These are phyloP conservation scores for Patiria miniata DNA, from an alignment of 35 echinoderm and acorn worm genomes.

Conservation along the genomic window DNA sequence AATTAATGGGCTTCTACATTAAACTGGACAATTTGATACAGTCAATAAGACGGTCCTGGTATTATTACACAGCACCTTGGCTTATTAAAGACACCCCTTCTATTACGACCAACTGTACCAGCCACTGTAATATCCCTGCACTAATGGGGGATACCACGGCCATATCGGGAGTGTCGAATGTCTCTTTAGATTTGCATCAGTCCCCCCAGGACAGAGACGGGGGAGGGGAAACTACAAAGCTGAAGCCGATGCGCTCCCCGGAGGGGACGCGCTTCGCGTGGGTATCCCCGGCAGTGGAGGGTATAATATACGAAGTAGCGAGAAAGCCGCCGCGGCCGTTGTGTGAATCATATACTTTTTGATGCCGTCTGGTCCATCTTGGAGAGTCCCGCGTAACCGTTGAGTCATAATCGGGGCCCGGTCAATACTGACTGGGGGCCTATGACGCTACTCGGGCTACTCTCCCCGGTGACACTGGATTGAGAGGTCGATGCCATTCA, in stretches of 20 bases:
- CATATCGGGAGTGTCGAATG: conserved; percentile 8
- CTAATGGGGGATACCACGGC: not conserved
- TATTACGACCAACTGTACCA: not conserved
- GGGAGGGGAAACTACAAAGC: not conserved
- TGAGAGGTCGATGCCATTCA: not conserved
- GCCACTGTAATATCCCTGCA: not conserved
- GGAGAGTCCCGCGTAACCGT: not conserved
- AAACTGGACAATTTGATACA: conserved; percentile 13
- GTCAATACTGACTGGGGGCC: conserved; percentile 22
- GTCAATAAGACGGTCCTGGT: not conserved
- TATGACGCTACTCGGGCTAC: not conserved
- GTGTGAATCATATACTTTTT: not conserved
- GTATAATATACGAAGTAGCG: no score
- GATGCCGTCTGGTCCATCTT: not conserved
- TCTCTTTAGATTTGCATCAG: conserved; percentile 18
- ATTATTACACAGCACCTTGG: not conserved
- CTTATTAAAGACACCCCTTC: not conserved
- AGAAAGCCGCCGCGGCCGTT: no score
- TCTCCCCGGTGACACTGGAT: conserved; percentile 9
- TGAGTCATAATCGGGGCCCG: conserved; percentile 22
- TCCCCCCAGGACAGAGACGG: conserved; percentile 4
- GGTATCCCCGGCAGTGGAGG: no score
- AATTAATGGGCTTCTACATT: not conserved
- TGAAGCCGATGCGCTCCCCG: not conserved
- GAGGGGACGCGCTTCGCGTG: no score